Evolutionary conservation across 2,113 vertebrate species (phyloP), one percentile per base, ranked within the genome.

Genomic region (Diadophis punctatus): DNA sequence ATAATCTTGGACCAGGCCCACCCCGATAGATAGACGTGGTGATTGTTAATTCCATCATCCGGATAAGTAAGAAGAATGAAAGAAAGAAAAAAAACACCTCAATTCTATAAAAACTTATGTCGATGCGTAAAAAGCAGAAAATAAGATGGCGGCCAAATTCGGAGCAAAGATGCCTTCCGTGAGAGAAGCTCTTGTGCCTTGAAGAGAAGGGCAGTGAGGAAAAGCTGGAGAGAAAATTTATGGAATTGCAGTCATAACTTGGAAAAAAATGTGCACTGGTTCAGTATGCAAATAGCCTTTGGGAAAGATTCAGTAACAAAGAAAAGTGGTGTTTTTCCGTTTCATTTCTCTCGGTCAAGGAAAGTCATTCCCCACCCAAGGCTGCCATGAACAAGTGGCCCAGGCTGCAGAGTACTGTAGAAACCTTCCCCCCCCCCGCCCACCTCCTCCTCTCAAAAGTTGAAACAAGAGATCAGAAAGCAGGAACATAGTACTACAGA

Each of bases 1-100:
- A 96, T 97, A 96, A 97, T 97, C 97, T 97, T 97, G 96, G 96
- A 97, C 95, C 95, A 95, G 96, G 94, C 96, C 96, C 94, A 96
- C 93, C 95, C 94, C 46, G 95, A 91, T 90, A 96, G 97, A 96
- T 97, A 94, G 94, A 96, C 95, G 93, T 96, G 94, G 92, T 91
- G 92, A 87, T 94, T 96, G 96, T 95, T 93, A 96, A 97, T 96
- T 95, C 97, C 97, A 97, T 98, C 95, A 97, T 97, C 96, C 95
- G 43, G 95, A 97, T 91, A 96, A 80, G 92, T 90, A 90, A 27
- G 9, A 58, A 27, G 23, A 60, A 27, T 97, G 30, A n/a, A n/a
- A 22, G 14, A 7, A 0, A 91, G 95, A 96, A 96, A 95, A 25
- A 90, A 85, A 95, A 91, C 95, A 96, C 12, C 30, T 68, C 63